Conservation (phyloP, 2,797 vertebrate species). For the Melopsittacus undulatus region DNA sequence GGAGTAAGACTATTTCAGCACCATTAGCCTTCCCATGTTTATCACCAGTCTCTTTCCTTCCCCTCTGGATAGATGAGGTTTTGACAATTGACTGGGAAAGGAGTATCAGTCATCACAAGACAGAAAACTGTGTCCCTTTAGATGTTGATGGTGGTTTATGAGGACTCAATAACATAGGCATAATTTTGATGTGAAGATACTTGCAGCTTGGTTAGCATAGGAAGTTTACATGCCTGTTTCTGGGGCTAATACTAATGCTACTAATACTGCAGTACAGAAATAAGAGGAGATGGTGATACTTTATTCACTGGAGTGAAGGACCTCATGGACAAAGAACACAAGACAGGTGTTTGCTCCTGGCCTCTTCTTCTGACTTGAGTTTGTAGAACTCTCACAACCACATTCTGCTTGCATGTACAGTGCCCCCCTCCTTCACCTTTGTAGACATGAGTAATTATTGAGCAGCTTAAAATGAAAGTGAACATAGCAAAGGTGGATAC, state of each 20-base stretch:
- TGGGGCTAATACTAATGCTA: not conserved
- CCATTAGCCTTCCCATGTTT: not conserved
- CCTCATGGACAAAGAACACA: not conserved
- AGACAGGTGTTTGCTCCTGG: not conserved
- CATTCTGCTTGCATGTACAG: not conserved
- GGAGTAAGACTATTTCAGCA: not conserved
- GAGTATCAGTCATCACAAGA: not conserved
- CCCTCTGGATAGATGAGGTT: not conserved
- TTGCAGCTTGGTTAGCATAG: not conserved
- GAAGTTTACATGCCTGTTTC: not conserved
- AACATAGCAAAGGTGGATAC: not conserved
- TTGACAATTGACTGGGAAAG: not conserved
- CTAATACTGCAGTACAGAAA: not conserved
- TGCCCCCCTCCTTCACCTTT: not conserved
- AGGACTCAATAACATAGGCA: not conserved
- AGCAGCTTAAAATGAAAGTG: not conserved
- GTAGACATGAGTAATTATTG: not conserved
- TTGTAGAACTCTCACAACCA: not conserved
- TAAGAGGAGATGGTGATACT: not conserved
- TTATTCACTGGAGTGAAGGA: not conserved
- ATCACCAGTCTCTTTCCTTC: not conserved
- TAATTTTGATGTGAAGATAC: not conserved
- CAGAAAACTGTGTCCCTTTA: not conserved
- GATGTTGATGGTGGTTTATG: not conserved
- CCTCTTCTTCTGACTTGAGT: not conserved